These are phyloP conservation scores for Lithobates pipiens DNA, from an alignment of 2,797 vertebrate genomes.

Conservation along the genomic window DNA sequence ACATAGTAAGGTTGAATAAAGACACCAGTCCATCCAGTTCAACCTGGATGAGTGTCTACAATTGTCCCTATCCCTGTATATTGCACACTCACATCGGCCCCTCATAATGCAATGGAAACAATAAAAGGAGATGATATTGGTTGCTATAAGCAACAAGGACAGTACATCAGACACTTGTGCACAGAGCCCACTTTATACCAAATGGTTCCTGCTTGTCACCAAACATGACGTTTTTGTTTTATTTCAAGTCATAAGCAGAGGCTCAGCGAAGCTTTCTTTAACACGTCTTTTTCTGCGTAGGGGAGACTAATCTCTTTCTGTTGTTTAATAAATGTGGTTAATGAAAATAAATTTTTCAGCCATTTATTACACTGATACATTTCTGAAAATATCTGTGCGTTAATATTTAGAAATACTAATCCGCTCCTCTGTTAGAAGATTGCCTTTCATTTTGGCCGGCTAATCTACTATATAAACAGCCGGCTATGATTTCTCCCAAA, in stretches of 20 bases:
- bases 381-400: constrained; percentile 67
- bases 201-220: constrained; percentile 12
- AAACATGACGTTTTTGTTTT: constrained; percentile 7
- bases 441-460: constrained; percentile 67
- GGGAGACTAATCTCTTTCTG: constrained; percentile 67
- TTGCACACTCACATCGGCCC: too few relatives aligned
- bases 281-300: constrained; percentile 31
- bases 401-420: constrained; percentile 71
- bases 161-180: not conserved
- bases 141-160: not conserved
- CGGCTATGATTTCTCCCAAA: constrained; percentile 62
- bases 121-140: not conserved
- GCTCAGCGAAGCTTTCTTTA: constrained; percentile 35
- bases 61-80: too few relatives aligned
- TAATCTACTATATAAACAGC: constrained; percentile 67
- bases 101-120: not conserved
- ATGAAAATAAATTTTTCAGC: constrained; percentile 71
- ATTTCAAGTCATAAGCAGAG: constrained; percentile 10
- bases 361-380: constrained; percentile 68
- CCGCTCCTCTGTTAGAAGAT: constrained; percentile 67
- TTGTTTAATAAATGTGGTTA: constrained; percentile 69
- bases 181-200: not conserved
- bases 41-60: too few relatives aligned
- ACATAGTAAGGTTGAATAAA: too few relatives aligned
- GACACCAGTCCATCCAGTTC: too few relatives aligned